Evolutionary conservation across 2,888 invertebrate species (phyloP).

Genomic region (Limnephilus lunatus): DNA sequence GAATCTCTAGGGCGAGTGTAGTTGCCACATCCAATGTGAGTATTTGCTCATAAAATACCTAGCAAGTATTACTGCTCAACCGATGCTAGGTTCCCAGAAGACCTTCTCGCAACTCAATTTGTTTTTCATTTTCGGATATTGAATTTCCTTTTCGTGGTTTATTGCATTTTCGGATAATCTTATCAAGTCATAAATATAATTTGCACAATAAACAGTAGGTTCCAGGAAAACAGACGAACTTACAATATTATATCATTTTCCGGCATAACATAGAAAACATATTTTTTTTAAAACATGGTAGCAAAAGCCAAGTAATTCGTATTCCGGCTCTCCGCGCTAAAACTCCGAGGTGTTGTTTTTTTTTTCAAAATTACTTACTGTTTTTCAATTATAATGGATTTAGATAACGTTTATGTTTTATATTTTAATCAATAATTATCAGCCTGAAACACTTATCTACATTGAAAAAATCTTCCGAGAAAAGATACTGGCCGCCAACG

Average conservation of each 20-base stretch:
- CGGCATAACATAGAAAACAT: not conserved
- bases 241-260: not conserved
- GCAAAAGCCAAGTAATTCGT: too few species aligned
- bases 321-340: not conserved
- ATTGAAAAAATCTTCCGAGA: too few species aligned
- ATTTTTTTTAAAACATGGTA: not conserved
- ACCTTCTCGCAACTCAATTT: constrained; percentile 47
- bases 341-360: not conserved
- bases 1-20: constrained; percentile 8
- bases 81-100: constrained; percentile 6
- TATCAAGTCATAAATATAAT: constrained; percentile 26
- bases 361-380: not conserved
- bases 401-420: not conserved
- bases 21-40: not conserved
- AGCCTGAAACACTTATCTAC: too few species aligned
- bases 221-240: not conserved
- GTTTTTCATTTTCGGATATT: constrained; percentile 46
- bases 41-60: not conserved
- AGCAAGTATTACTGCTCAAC: not conserved
- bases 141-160: constrained; percentile 36
- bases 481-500: too few species aligned
- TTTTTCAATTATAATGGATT: too few species aligned
- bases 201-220: not conserved
- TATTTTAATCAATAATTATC: too few species aligned
- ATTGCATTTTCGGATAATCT: constrained; percentile 37